Conservation (phyloP, 2,113 vertebrate species). For the Prionailurus bengalensis region DNA sequence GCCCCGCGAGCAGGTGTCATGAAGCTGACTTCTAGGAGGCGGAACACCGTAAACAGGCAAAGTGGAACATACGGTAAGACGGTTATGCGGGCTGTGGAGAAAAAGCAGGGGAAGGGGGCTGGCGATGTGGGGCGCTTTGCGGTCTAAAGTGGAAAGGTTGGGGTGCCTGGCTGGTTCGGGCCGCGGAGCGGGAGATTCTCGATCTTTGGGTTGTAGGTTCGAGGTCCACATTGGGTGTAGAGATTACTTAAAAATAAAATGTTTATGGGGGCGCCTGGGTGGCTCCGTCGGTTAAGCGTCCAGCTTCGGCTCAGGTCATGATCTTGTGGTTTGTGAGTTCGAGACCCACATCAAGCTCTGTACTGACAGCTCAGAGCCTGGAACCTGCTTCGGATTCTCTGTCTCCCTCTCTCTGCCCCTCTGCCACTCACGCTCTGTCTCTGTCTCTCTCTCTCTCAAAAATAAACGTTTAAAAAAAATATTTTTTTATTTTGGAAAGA, state of each 20-base stretch:
- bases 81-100: background rate
- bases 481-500: no score
- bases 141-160: background rate
- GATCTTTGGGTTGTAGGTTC: background rate
- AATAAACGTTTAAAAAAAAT: no score
- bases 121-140: rapidly evolving
- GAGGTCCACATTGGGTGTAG: background rate
- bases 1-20: background rate
- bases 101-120: rapidly evolving
- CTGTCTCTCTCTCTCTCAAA: background rate
- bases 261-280: background rate
- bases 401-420: background rate
- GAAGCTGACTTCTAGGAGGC: background rate
- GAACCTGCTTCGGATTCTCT: background rate
- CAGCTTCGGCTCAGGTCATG: background rate
- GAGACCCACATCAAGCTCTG: background rate
- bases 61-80: background rate
- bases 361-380: background rate
- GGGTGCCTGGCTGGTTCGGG: background rate
- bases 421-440: background rate
- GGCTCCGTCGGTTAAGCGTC: background rate
- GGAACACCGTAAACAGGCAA: background rate
- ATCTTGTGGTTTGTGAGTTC: background rate
- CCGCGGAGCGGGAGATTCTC: background rate
- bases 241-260: background rate